Conservation (phyloP, 1,140 invertebrate species). For the Argopecten irradians region DNA sequence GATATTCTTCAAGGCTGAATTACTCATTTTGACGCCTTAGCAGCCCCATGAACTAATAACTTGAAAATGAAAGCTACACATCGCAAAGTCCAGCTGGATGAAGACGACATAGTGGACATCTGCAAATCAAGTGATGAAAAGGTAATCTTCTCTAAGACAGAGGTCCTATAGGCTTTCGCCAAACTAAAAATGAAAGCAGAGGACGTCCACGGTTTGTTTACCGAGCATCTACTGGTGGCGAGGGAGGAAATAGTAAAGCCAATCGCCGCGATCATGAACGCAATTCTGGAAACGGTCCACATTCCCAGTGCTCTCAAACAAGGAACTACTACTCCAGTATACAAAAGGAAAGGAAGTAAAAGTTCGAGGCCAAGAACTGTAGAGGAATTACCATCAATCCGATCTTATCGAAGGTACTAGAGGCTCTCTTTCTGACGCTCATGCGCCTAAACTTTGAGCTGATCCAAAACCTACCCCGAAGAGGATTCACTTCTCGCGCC, state of each 20-base stretch:
- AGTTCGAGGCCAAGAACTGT: constrained; percentile 26
- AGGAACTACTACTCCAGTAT: constrained; percentile 29
- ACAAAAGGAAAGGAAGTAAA: constrained; percentile 19
- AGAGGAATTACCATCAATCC: constrained; percentile 34
- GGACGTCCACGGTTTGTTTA: not conserved
- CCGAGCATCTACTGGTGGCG: constrained; percentile 27
- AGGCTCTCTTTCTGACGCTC: not conserved
- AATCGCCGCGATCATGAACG: not conserved
- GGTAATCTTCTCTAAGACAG: no score
- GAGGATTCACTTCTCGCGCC: constrained; percentile 26
- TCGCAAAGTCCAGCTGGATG: no score
- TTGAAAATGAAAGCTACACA: no score
- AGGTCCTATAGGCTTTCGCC: no score
- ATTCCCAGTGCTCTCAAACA: constrained; percentile 20
- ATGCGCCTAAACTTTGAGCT: not conserved
- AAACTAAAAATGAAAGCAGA: constrained; percentile 26
- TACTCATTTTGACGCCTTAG: no score
- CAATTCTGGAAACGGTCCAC: not conserved
- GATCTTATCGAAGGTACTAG: not conserved
- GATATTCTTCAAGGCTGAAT: no score
- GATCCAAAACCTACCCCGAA: constrained; percentile 19
- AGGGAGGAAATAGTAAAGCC: not conserved
- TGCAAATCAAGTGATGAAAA: no score
- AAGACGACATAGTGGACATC: no score
- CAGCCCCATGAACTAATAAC: no score